These are phyloP conservation scores for Numenius arquata DNA, from an alignment of 2,113 vertebrate genomes.

Conservation along the genomic window DNA sequence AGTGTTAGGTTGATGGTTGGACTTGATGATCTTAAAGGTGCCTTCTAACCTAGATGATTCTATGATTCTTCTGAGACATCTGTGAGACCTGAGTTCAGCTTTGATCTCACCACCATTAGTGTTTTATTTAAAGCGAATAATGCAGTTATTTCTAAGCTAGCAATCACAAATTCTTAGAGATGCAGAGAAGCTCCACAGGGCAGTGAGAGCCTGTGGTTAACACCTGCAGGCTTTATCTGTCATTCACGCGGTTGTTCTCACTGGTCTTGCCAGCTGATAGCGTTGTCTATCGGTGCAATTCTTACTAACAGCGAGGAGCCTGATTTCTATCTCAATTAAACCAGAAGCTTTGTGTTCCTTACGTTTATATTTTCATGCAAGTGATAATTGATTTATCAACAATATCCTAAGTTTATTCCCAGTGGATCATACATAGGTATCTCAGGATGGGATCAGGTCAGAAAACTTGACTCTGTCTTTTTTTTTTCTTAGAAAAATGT, in stretches of 20 bases:
- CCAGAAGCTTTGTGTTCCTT: not conserved
- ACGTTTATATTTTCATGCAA: not conserved
- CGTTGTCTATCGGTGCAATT: not conserved
- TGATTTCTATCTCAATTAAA: not conserved
- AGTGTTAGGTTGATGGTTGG: not conserved
- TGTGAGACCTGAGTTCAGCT: not conserved
- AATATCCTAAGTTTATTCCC: not conserved
- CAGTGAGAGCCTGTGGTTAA: not conserved
- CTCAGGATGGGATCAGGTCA: not conserved
- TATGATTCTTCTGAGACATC: not conserved
- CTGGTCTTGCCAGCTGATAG: not conserved
- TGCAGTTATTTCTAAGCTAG: not conserved
- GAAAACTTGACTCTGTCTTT: not conserved
- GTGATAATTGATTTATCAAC: not conserved
- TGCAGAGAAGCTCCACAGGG: not conserved
- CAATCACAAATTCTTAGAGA: not conserved
- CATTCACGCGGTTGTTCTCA: rapidly evolving
- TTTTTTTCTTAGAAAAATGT: not conserved
- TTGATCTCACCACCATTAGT: not conserved
- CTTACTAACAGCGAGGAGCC: not conserved
- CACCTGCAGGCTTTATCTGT: not conserved
- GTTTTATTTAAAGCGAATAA: not conserved
- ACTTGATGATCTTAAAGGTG: not conserved
- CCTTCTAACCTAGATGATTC: not conserved
- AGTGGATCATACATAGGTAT: not conserved